Evolutionary conservation across 2,113 vertebrate genomes (phyloP).

Genomic region (Myrmecobius fasciatus): DNA sequence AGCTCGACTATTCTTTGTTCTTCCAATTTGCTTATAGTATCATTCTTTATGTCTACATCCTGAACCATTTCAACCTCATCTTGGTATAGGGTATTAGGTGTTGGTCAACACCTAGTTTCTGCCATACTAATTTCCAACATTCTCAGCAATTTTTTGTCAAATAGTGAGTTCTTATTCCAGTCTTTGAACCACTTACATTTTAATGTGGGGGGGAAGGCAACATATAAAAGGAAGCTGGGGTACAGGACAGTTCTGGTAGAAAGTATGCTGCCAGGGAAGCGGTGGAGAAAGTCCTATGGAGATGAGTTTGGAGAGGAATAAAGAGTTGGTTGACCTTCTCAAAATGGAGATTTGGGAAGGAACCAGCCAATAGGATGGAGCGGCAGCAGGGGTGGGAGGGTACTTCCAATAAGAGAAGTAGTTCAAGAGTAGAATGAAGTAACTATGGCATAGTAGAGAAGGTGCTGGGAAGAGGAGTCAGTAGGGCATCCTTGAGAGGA

Average conservation of each 20-base stretch:
- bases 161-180: too few relatives aligned
- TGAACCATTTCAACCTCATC: too few relatives aligned
- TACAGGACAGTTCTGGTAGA: not conserved
- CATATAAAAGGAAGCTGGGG: not conserved
- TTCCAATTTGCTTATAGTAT: too few relatives aligned
- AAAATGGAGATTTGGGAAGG: not conserved
- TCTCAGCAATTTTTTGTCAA: too few relatives aligned
- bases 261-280: not conserved
- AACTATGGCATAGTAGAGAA: not conserved
- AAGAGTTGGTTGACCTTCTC: not conserved
- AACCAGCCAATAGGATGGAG: not conserved
- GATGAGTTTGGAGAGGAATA: not conserved
- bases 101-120: too few relatives aligned
- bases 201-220: not conserved
- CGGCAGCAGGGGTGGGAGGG: not conserved
- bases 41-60: too few relatives aligned
- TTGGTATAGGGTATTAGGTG: too few relatives aligned
- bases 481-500: not conserved
- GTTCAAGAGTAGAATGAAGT: not conserved
- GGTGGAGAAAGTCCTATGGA: not conserved
- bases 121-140: too few relatives aligned
- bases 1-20: too few relatives aligned
- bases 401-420: not conserved
- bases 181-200: not conserved
- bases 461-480: not conserved